Conservation (phyloP, 2,888 invertebrate genomes). For the Drosophila melanosoma region DNA sequence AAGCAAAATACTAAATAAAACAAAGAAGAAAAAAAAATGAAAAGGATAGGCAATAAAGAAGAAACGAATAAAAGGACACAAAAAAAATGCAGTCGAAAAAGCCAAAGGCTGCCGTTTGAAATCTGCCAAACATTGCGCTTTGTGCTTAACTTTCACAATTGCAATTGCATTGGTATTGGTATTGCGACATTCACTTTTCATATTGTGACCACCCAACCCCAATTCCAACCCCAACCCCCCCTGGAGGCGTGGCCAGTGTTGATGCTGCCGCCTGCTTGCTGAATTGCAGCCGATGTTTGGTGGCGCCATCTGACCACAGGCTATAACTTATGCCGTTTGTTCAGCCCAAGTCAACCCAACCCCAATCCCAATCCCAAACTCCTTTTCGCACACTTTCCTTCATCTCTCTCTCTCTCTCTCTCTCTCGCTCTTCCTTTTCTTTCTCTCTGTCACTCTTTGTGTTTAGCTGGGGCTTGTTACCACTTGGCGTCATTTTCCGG, state of each 20-base stretch:
- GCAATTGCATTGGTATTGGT: slow-evolving; percentile 58
- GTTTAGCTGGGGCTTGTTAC: slow-evolving; percentile 7
- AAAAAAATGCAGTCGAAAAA: slow-evolving; percentile 34
- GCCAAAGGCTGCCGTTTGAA: slow-evolving; percentile 29
- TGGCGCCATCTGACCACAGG: slow-evolving; percentile 67
- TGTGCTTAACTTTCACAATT: slow-evolving; percentile 69
- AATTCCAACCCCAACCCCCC: too few species aligned
- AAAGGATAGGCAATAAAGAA: background rate
- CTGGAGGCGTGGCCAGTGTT: slow-evolving; percentile 16
- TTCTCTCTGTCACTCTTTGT: background rate
- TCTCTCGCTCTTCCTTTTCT: background rate
- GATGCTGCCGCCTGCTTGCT: slow-evolving; percentile 10
- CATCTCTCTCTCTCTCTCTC: background rate
- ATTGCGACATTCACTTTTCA: slow-evolving; percentile 69
- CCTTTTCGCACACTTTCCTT: background rate
- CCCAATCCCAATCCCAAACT: background rate
- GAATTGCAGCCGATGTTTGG: slow-evolving; percentile 42
- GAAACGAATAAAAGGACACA: slow-evolving; percentile 7
- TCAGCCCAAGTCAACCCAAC: slow-evolving; percentile 2
- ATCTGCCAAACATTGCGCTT: slow-evolving; percentile 56
- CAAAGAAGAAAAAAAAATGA: background rate
- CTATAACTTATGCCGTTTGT: slow-evolving; percentile 56
- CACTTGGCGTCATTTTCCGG: slow-evolving; percentile 68
- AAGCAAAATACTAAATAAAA: background rate
- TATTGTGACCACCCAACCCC: slow-evolving; percentile 22